These are phyloP conservation scores for Apamea anceps DNA, from an alignment of 2,888 invertebrate species.

Conservation along the genomic window DNA sequence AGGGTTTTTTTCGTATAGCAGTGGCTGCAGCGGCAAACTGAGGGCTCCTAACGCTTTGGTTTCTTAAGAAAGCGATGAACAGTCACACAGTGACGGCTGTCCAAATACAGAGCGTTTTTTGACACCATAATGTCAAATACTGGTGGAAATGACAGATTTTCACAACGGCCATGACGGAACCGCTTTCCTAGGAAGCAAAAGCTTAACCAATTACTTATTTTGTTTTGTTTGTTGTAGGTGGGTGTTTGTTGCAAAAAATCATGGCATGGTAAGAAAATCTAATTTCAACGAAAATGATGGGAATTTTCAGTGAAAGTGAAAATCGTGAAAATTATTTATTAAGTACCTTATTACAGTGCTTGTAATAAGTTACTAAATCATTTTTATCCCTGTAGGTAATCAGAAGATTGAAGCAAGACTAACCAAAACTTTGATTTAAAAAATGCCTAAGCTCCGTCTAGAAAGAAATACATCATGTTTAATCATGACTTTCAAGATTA, in stretches of 20 bases:
- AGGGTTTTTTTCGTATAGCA: not conserved
- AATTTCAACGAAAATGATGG: not conserved
- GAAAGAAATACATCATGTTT: slow-evolving; percentile 38
- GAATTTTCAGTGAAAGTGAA: not conserved
- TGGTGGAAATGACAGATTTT: not conserved
- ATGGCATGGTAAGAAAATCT: not conserved
- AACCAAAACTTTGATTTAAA: not conserved
- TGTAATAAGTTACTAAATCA: not conserved
- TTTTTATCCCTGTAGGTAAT: not conserved
- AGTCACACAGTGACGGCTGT: not conserved
- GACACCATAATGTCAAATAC: not conserved
- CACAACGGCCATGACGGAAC: not conserved
- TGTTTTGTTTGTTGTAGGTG: not conserved
- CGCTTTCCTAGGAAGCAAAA: not conserved
- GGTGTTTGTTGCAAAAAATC: not conserved
- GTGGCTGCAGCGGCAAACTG: not conserved
- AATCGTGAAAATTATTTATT: not conserved
- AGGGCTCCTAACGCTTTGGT: not conserved
- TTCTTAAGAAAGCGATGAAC: not conserved
- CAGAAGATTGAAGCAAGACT: not conserved
- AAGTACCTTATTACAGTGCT: not conserved
- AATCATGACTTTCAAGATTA: slow-evolving; percentile 53
- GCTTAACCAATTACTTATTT: not conserved
- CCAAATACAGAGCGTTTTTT: not conserved
- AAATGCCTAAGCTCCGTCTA: not conserved